Base-by-base conservation (phyloP, 2,797 vertebrate species). In the Scarus forsteni region DNA sequence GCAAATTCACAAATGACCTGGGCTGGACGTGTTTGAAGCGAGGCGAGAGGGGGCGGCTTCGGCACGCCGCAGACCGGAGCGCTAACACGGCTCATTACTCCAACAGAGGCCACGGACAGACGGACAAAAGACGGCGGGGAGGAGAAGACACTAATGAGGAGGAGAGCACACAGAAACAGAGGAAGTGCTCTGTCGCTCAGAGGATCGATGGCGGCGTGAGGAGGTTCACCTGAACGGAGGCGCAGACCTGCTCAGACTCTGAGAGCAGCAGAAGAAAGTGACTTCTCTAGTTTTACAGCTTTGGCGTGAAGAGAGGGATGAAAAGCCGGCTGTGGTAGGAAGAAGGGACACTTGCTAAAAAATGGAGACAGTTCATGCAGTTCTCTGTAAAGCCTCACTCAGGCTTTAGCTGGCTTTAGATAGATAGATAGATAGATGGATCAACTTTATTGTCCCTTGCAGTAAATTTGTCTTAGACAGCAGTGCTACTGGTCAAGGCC, bases 1-100 rank as follows among this genome's bases (percentile, higher is more conserved):
- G 75, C 58, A 15, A 36, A 56, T 73, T 77, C 38, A 46, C 76
- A 84, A 81, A 85, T 54, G 87, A 87, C 62, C 44, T 10, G 75
- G 80, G 66, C 15, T 40, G 66, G 69, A 19, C 40, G 69, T 6
- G 42, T 81, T 79, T 70, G 83, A 74, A 67, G 77, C 44, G 72
- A 70, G 73, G 73, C 61, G 45, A 44, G 76, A 66, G 63, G 75
- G 72, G 76, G 79, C 16, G 73, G 77, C 40, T 56, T 58, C 42
- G 54, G 46, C 35, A 42, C 55, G 15, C 27, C 52, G n/a, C 49
- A 59, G 57, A 43, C 66, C 39, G 55, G 40, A 12, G 13, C 45
- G 14, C 70, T 53, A 63, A 59, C 70, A 59, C 8, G 45, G 35
- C 83, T 90, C 86, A 85, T 88, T 90, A 87, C 65, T 60, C 66